Base-by-base conservation (phyloP, 1,140 invertebrate species). In the Scaptomyza hsui region DNA sequence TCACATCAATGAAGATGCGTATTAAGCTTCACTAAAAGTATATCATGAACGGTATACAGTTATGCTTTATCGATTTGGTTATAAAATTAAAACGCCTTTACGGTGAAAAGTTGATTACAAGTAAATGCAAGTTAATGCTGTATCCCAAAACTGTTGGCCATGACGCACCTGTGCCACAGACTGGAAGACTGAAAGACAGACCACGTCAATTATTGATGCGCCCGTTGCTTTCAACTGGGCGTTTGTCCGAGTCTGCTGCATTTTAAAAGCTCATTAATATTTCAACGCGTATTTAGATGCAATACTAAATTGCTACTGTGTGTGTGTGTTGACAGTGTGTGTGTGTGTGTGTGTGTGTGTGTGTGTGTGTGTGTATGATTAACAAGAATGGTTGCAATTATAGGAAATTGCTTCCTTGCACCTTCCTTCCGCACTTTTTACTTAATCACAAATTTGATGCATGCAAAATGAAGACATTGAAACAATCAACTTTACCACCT, bases 301-400 rank as follows among this genome's bases (percentile, higher is more conserved):
- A 52, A 61, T 72, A 55, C 53, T 41, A 49, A 49, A 57, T 42
- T 55, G 78, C 78, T 86, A 72, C 77, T 77, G 76, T 29, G 41
- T 48, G 37, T 55, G 60, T 29, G 49, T 29, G 59, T 37, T n/a
- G n/a, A n/a, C n/a, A n/a, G 49, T 52, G 41, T 64, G 56, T 32
- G 42, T 51, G n/a, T 21, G 48, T 55, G 39, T 29, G 16, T 42
- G 29, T 35, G 48, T 18, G 42, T 68, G 56, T 57, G 47, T 70
- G 51, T 15, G 44, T 41, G 59, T 45, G 71, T 47, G 64, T 37
- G 67, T 68, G 67, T 78, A 71, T 88, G 82, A 86, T 90, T 90
- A 90, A 90, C 80, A 90, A 90, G 89, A 90, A 90, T 90, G 70
- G 75, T 74, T 57, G 89, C 89, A 89, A 90, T 90, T 90, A 90